Percentiles rank a stretch among this genome's conserved stretches.
Conservation (phyloP, 2,888 invertebrate species). For the Abscondita cerata region DNA sequence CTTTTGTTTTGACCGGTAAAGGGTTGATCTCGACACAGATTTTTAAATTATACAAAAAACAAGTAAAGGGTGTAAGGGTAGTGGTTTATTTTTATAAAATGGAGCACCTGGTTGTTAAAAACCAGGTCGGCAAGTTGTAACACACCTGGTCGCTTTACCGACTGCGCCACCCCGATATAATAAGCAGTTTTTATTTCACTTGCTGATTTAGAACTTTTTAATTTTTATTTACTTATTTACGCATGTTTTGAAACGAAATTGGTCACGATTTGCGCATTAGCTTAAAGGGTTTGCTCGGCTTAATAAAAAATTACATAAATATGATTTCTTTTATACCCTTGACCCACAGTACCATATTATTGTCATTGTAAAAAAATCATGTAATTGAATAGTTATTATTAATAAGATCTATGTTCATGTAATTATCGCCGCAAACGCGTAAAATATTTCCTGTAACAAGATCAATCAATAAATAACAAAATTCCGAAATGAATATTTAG, state of each 20-base stretch:
- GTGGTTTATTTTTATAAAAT: slow-evolving; percentile 53
- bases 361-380: too few relatives aligned
- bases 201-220: slow-evolving; percentile 34
- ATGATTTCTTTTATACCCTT: too few relatives aligned
- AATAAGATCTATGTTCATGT: too few relatives aligned
- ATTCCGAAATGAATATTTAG: too few relatives aligned
- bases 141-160: slow-evolving; percentile 51
- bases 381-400: too few relatives aligned
- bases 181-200: slow-evolving; percentile 41
- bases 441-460: too few relatives aligned
- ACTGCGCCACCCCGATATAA: slow-evolving; percentile 38
- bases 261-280: slow-evolving; percentile 22
- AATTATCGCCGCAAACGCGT: too few relatives aligned
- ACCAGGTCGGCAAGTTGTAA: slow-evolving; percentile 55
- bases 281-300: background rate
- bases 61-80: slow-evolving; percentile 46
- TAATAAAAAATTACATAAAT: too few relatives aligned
- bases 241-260: slow-evolving; percentile 35
- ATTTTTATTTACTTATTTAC: slow-evolving; percentile 37
- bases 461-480: too few relatives aligned
- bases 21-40: slow-evolving; percentile 46
- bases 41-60: slow-evolving; percentile 49
- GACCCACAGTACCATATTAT: too few relatives aligned
- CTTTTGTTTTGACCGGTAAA: slow-evolving; percentile 46
- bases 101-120: slow-evolving; percentile 55